Evolutionary conservation across 2,888 invertebrate genomes (phyloP).

Genomic region (Aphidius colemani): DNA sequence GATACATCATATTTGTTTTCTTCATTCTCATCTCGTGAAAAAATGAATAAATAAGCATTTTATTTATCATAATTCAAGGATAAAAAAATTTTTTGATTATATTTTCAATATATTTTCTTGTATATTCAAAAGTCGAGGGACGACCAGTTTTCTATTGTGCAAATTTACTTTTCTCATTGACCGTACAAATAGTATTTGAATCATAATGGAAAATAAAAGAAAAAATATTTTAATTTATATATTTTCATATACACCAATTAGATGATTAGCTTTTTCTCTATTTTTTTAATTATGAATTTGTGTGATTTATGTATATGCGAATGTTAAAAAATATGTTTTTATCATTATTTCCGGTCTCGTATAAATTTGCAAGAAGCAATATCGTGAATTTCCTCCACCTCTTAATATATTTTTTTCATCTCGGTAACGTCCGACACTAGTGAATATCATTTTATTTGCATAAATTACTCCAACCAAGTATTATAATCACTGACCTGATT

Average conservation of each 20-base stretch:
- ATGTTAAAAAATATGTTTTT: background rate
- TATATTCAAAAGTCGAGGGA: background rate
- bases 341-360: constrained; percentile 13
- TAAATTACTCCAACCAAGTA: background rate
- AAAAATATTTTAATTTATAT: background rate
- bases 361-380: background rate
- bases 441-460: constrained; percentile 10
- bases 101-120: background rate
- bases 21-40: no score
- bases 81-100: background rate
- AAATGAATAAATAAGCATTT: no score
- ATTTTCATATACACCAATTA: background rate
- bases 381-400: background rate
- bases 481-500: constrained; percentile 15
- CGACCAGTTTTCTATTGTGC: no score
- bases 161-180: no score
- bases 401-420: no score
- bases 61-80: background rate
- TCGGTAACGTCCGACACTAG: no score
- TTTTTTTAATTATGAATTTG: no score
- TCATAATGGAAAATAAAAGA: background rate
- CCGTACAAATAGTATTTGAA: no score
- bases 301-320: no score
- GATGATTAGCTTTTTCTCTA: no score
- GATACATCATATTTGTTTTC: no score